These are phyloP conservation scores for Pollenia griseotomentosa DNA, from an alignment of 2,888 invertebrate genomes.

Conservation along the genomic window DNA sequence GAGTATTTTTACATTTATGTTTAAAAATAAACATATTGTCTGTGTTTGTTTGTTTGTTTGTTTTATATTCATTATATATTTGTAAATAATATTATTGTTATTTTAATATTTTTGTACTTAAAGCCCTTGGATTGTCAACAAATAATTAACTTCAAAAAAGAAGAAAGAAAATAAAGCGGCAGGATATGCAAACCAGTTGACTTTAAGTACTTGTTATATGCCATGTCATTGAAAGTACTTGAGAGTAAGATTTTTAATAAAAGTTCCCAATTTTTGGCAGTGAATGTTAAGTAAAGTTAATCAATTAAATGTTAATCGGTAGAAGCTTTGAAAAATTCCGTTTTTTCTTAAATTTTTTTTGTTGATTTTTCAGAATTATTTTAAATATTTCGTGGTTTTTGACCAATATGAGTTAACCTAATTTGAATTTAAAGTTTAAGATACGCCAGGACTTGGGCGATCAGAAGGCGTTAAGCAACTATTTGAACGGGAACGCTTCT, in stretches of 20 bases:
- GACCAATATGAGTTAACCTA: no score
- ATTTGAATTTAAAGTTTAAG: no score
- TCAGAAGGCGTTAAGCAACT: no score
- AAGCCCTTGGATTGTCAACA: constrained; percentile 59
- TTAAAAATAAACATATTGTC: constrained; percentile 56
- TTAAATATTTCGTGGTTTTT: no score
- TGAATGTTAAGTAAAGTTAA: background rate
- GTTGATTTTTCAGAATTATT: no score
- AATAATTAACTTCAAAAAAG: constrained; percentile 64
- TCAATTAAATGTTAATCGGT: background rate
- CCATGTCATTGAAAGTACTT: background rate
- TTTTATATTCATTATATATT: constrained; percentile 44
- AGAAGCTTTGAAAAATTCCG: no score
- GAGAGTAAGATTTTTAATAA: background rate
- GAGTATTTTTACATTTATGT: constrained; percentile 15
- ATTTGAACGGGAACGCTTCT: no score
- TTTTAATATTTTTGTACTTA: constrained; percentile 21
- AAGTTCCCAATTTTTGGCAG: background rate
- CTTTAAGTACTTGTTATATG: constrained; percentile 44
- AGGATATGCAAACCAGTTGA: constrained; percentile 20
- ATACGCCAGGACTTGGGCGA: no score
- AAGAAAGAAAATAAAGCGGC: background rate
- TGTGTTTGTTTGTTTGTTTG: constrained; percentile 57
- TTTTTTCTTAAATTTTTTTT: no score
- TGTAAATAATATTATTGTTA: constrained; percentile 42